A percentile compares a stretch with the other conserved stretches of the same genome.
phyloP scores from a whole-genome alignment of 2,797 vertebrate genomes.

The Hippoglossus hippoglossus region DNA sequence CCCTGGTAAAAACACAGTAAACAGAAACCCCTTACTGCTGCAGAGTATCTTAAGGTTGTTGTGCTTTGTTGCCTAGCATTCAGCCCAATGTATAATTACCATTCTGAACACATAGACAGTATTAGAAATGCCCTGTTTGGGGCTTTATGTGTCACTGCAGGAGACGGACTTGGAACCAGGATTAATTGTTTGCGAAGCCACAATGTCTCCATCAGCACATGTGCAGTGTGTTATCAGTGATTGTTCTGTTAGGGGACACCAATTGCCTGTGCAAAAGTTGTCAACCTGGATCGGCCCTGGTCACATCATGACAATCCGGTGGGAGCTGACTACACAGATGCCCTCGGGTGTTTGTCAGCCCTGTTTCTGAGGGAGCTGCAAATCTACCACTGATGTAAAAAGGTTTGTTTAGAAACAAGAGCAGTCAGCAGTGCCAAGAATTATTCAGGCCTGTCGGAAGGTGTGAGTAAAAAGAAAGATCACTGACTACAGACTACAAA shows the following conservation, averaged over 20 bases:
- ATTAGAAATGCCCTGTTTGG: background rate
- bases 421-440: constrained; percentile 63
- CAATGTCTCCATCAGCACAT: constrained; percentile 33
- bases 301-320: constrained; percentile 18
- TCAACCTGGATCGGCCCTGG: constrained; percentile 32
- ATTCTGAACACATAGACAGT: background rate
- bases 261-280: constrained; percentile 47
- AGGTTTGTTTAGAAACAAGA: constrained; percentile 27
- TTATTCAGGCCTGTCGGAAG: constrained; percentile 54
- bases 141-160: background rate
- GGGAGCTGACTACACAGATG: constrained; percentile 58
- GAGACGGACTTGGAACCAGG: constrained; percentile 11
- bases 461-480: constrained; percentile 60
- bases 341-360: constrained; percentile 41
- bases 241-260: constrained; percentile 32
- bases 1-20: background rate
- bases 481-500: constrained; percentile 55
- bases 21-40: background rate
- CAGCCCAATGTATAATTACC: background rate
- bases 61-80: background rate
- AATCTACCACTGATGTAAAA: constrained; percentile 50
- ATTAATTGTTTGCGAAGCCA: constrained; percentile 16
- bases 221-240: constrained; percentile 18
- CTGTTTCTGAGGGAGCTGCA: constrained; percentile 47
- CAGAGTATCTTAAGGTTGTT: background rate